Base-by-base conservation (phyloP, 2,888 invertebrate genomes). In the Pristionchus mayeri region DNA sequence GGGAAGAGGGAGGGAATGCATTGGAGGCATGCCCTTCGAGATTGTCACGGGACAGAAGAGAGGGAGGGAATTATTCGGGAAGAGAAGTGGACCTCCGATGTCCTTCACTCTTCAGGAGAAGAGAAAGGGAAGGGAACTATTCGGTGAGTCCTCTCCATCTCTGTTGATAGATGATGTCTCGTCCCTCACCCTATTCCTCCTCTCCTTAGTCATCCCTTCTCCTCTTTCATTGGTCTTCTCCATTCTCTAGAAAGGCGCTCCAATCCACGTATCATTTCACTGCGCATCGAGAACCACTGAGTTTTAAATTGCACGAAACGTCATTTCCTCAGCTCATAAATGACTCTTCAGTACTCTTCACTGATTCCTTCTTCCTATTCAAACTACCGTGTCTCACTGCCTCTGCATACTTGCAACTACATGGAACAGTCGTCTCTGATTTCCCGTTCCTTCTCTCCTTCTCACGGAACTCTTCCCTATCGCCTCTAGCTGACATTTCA, bases 61-160 rank as follows among this genome's bases (percentile, higher is more conserved):
- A 63, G 82, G 82, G 27, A 37, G 82, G 30, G 82, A 82, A 50
- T 48, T 82, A 52, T 82, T 82, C 50, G 82, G 82, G 27, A 82
- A 82, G 82, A 63, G 82, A 34, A 67, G 67, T 50, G 67, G 57
- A 57, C 40, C 57, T 11, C 50, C 79, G 24, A 81, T 81, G 60
- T 37, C 48, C 11, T 48, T 60, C 40, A 30, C 63, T 34, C 50
- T 82, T 67, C 82, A 63, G 27, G 50, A 82, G 50, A 44, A 80
- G 50, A 82, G 50, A 67, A 63, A 52, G 57, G 82, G 67, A 44
- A n/a, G 82, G 18, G 82, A 82, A 67, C 50, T 82, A 67, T 67
- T 82, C 67, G 82, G 82, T 82, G 16, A 44, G 82, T 52, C 54
- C 54, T 16, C 21, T 54, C 30, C 30, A 63, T 34, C 63, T 63